phyloP scores from a whole-genome alignment of 2,888 invertebrate genomes.

The Tinea trinotella region DNA sequence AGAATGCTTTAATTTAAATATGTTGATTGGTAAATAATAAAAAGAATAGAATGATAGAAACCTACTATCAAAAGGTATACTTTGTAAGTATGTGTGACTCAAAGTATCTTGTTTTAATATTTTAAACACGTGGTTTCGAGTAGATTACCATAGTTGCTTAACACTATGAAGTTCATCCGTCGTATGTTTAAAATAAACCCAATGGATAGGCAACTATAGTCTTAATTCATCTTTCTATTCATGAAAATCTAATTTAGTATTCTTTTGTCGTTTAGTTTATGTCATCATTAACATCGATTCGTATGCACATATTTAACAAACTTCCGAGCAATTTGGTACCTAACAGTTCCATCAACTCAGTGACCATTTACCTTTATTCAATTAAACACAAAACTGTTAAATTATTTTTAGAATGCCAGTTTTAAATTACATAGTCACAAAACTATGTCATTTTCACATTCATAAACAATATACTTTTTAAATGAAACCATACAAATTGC shows the following conservation, averaged over 20 bases:
- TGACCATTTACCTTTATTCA: background rate
- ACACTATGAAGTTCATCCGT: background rate
- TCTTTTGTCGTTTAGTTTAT: conserved; percentile 2
- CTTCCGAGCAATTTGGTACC: conserved; percentile 4
- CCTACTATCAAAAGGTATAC: no score
- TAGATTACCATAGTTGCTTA: background rate
- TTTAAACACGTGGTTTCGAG: background rate
- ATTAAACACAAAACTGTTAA: background rate
- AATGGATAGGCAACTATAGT: background rate
- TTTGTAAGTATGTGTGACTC: background rate
- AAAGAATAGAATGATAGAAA: no score
- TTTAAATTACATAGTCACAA: no score
- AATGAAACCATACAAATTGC: no score
- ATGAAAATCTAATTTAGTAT: conserved; percentile 6
- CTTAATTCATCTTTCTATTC: conserved; percentile 2
- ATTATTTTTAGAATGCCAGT: no score
- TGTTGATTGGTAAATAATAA: no score
- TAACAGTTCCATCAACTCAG: background rate
- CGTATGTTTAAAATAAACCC: background rate
- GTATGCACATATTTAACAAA: conserved; percentile 16
- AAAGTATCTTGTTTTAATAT: background rate
- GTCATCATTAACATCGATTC: conserved; percentile 15
- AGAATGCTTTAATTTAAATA: no score
- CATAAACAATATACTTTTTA: no score
- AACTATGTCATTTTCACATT: no score